Evolutionary conservation across 2,888 invertebrate genomes (phyloP), one percentile per base, ranked within the genome.

Genomic region (Nemapogon koenigi): DNA sequence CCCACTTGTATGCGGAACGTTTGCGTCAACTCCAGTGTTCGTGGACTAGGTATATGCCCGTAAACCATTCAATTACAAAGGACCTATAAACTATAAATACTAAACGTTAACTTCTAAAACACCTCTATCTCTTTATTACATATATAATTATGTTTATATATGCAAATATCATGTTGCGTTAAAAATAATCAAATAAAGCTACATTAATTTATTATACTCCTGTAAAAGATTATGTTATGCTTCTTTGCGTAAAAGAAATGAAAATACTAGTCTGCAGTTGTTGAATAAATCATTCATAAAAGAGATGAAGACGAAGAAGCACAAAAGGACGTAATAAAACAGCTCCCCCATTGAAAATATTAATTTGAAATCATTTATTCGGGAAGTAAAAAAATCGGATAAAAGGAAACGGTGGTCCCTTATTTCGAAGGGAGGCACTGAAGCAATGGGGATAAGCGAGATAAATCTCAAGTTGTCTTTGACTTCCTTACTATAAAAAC

Each of bases 341-440:
- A 48, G 45, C 51, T 53, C 55, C 57, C 39, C 57, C 52, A 55
- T 53, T 54, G 55, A 62, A 58, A 59, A 62, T 59, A 62, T 64
- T 65, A 69, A 65, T 66, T 62, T 59, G 54, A 55, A 60, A 65
- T 62, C 56, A 62, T 65, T 66, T 64, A 68, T 63, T 62, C 55
- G 49, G 50, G 53, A 55, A 56, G 38, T 38, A 38, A 41, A 49
- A 63, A 62, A 57, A 52, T 49, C 48, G 53, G 50, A 59, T 57
- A 59, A 62, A 62, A 53, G 52, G 35, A 39, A 54, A 42, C 30
- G 40, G 29, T 43, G 48, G 43, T 37, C 50, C 52, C 54, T 57
- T 52, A 55, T 57, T 60, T 55, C 49, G 51, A 49, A 53, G 53
- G 50, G 54, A 31, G 30, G 53, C 52, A 49, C 50, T 50, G 50